Evolutionary conservation across 2,797 vertebrate species (phyloP).

Genomic region (Cyprinella venusta): DNA sequence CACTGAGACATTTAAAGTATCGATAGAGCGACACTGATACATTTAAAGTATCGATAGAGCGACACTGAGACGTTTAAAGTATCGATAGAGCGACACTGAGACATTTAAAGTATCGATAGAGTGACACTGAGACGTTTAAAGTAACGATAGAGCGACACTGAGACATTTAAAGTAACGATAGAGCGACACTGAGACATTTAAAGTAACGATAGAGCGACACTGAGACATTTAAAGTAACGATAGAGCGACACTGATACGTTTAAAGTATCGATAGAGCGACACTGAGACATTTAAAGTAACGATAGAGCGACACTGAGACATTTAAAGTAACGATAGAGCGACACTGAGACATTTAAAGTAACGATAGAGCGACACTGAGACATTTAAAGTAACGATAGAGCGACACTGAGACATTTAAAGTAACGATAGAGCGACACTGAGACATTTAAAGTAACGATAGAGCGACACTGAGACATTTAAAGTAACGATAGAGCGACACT

Average conservation of each 20-base stretch:
- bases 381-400: background rate
- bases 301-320: background rate
- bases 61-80: background rate
- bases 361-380: accelerated
- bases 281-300: background rate
- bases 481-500: accelerated
- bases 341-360: background rate
- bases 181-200: background rate
- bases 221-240: background rate
- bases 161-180: background rate
- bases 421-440: background rate
- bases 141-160: accelerated
- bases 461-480: background rate
- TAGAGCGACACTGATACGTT: background rate
- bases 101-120: background rate
- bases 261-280: background rate
- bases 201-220: background rate
- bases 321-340: background rate
- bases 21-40: background rate
- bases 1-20: background rate
- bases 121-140: background rate
- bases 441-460: background rate
- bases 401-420: background rate
- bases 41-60: background rate
- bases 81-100: accelerated